Percentiles rank a stretch among this genome's conserved stretches.
Conservation (phyloP, 2,888 invertebrate species). For the Pammene aurita region DNA sequence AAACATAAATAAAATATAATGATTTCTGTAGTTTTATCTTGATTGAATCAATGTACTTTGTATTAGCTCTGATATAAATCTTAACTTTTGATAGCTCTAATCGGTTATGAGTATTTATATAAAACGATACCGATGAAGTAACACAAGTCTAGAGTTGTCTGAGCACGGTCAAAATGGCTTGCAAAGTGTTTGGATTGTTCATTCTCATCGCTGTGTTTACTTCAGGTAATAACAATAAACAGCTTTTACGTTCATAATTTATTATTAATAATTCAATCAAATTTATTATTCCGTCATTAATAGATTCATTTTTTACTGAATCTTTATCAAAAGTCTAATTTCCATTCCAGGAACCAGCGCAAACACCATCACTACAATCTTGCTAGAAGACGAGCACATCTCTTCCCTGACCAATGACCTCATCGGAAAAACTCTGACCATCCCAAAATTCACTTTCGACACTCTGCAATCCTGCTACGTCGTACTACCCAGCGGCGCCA, state of each 20-base stretch:
- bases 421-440: conserved; percentile 50
- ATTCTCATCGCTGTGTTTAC: conserved; percentile 23
- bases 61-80: conserved; percentile 12
- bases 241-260: background rate
- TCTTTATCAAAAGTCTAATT: background rate
- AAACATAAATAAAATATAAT: background rate
- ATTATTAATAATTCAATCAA: no score
- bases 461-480: conserved; percentile 55
- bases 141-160: background rate
- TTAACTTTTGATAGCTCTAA: background rate
- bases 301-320: no score
- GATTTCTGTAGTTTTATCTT: background rate
- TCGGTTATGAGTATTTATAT: conserved; percentile 18
- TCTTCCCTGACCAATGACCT: conserved; percentile 51
- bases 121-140: background rate
- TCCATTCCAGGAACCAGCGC: conserved; percentile 50
- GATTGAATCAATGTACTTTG: background rate
- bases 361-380: conserved; percentile 45
- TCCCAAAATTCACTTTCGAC: conserved; percentile 54
- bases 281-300: no score
- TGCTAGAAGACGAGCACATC: conserved; percentile 49
- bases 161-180: conserved; percentile 14
- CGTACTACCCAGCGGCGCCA: conserved; percentile 54
- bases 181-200: conserved; percentile 25
- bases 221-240: conserved; percentile 5